Evolutionary conservation across 1,140 invertebrate species (phyloP), one percentile per base, ranked within the genome.

Genomic region (Sycophaga agraensis): DNA sequence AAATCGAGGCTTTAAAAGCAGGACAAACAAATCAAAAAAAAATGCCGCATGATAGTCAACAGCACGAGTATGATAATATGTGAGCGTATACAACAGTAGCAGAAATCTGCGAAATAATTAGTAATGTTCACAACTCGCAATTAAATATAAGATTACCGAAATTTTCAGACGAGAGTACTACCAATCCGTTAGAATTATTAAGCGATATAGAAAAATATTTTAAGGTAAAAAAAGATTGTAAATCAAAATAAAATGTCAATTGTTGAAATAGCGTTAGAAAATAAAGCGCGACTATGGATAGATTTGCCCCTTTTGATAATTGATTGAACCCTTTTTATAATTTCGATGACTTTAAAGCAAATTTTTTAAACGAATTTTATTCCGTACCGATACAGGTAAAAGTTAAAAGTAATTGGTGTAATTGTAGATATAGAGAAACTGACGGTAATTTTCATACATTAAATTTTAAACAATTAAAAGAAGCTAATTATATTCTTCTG

Each of bases 291-390:
- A 43, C 26, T 51, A 14, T 60, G 46, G 48, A n/a, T n/a, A n/a
- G n/a, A n/a, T n/a, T n/a, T n/a, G n/a, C n/a, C n/a, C n/a, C n/a
- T n/a, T n/a, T n/a, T n/a, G n/a, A n/a, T n/a, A 40, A 48, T 17
- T 17, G 51, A 5, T 7, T 7, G n/a, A 19, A 24, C 21, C 39
- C 24, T 40, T n/a, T 17, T 12, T 60, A 48, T 43, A 0, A 2
- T 51, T 43, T 51, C 22, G 3, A n/a, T 9, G 40, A 21, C n/a
- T 63, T 63, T 63, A 26, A 2, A 28, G 11, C 22, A 37, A 28
- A 34, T 24, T 68, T 68, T 59, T n/a, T 58, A 37, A 21, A 42
- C 17, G 51, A 66, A 48, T 67, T 66, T 61, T 66, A 66, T 59
- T 66, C 65, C 8, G 48, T 66, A 9, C 57, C 65, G 4, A 39